phyloP scores from a whole-genome alignment of 2,113 vertebrate genomes.

The Syngnathus typhle region DNA sequence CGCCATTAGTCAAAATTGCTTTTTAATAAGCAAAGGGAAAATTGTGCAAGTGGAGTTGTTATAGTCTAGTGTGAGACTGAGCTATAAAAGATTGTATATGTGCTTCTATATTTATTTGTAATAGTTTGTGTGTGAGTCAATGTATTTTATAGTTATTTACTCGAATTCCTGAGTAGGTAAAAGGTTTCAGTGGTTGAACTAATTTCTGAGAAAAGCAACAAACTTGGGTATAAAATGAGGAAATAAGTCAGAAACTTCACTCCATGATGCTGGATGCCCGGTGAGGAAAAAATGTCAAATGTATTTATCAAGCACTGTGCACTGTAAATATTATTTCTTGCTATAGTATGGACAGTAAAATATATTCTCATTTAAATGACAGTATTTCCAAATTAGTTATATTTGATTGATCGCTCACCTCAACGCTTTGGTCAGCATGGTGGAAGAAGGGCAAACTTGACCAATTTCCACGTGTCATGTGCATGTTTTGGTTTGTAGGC shows the following conservation, averaged over 20 bases:
- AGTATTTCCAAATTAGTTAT: neutral
- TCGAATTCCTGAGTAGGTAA: too few relatives aligned
- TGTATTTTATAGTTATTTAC: too few relatives aligned
- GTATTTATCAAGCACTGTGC: too few relatives aligned
- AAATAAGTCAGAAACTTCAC: too few relatives aligned
- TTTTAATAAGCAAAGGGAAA: conserved; percentile 10
- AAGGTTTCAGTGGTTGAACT: too few relatives aligned
- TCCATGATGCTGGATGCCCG: too few relatives aligned
- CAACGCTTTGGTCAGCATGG: conserved; percentile 5
- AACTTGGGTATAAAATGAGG: too few relatives aligned
- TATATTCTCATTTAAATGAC: neutral
- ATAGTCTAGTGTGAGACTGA: conserved; percentile 8
- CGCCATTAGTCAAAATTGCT: neutral
- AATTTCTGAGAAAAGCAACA: too few relatives aligned
- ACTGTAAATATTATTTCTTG: too few relatives aligned
- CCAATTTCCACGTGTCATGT: conserved; percentile 38
- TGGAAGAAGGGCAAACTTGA: conserved; percentile 30
- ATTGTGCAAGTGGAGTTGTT: conserved; percentile 9
- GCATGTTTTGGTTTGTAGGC: conserved; percentile 39
- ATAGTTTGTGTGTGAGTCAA: neutral
- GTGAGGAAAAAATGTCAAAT: too few relatives aligned
- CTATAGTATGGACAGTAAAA: neutral
- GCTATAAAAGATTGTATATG: conserved; percentile 5
- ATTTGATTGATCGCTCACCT: neutral
- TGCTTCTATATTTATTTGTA: neutral